Percentiles rank a stretch among this genome's conserved stretches.
phyloP scores from a whole-genome alignment of 92 coral and sea anemone species.

The Porites divaricata region DNA sequence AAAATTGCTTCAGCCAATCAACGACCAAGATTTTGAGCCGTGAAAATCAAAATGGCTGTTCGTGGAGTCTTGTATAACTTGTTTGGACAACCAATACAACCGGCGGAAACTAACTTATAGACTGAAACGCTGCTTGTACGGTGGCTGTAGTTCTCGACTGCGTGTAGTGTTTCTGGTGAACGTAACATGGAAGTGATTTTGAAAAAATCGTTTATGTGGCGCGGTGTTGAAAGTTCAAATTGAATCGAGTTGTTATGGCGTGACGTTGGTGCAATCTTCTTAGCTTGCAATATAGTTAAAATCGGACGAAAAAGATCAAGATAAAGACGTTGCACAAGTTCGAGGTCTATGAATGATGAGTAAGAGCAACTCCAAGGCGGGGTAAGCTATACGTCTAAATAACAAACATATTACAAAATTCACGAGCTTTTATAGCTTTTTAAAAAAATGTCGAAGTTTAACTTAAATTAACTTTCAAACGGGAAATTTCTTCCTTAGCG shows the following conservation, averaged over 20 bases:
- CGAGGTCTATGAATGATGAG: slow-evolving; percentile 63
- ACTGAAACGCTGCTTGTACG: neutral
- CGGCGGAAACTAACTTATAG: neutral
- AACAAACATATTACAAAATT: too few relatives aligned
- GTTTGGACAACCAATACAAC: slow-evolving; percentile 15
- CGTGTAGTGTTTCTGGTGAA: neutral
- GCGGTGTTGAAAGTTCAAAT: neutral
- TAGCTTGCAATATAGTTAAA: slow-evolving; percentile 1
- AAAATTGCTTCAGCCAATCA: slow-evolving; percentile 64
- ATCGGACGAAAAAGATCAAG: slow-evolving; percentile 30
- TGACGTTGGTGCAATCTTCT: slow-evolving; percentile 5
- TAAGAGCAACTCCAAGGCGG: slow-evolving; percentile 73
- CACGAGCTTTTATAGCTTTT: neutral
- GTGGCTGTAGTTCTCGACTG: neutral
- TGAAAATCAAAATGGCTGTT: slow-evolving; percentile 85
- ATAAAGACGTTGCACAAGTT: neutral
- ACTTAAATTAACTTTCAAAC: neutral
- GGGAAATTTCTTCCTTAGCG: neutral
- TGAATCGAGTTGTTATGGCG: slow-evolving; percentile 9
- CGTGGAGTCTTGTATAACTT: neutral
- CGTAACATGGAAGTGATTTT: neutral
- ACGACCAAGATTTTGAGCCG: slow-evolving; percentile 29
- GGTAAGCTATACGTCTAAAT: slow-evolving; percentile 63
- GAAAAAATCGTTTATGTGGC: neutral
- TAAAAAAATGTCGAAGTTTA: too few relatives aligned